These are phyloP conservation scores for Olivierus martensii DNA, from an alignment of 1,140 invertebrate species.

Conservation along the genomic window DNA sequence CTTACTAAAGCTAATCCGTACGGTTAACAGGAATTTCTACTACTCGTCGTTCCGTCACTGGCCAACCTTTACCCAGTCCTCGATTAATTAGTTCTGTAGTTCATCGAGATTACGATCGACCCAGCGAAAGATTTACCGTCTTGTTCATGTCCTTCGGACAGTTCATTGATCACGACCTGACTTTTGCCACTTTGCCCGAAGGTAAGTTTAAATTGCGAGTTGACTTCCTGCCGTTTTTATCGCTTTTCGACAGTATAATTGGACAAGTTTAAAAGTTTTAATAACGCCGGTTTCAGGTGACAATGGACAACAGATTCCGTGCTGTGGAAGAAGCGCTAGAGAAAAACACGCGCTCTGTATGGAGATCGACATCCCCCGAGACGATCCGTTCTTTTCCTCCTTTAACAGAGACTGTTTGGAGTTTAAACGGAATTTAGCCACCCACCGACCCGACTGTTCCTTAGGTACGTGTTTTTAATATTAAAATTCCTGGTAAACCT, in stretches of 20 bases:
- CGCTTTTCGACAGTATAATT: too few relatives aligned
- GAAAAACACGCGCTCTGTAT: constrained; percentile 51
- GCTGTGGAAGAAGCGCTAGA: too few relatives aligned
- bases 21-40: constrained; percentile 33
- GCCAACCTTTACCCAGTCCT: constrained; percentile 22
- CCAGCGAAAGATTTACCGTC: constrained; percentile 23
- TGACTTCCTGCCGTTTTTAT: too few relatives aligned
- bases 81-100: constrained; percentile 17
- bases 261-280: too few relatives aligned
- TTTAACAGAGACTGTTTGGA: constrained; percentile 26
- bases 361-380: constrained; percentile 70
- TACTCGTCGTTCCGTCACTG: constrained; percentile 39
- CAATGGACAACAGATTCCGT: too few relatives aligned
- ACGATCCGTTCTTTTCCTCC: constrained; percentile 73
- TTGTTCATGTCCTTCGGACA: constrained; percentile 50
- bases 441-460: constrained; percentile 33
- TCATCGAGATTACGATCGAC: constrained; percentile 20
- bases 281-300: too few relatives aligned
- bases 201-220: too few relatives aligned
- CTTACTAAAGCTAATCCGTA: too few relatives aligned
- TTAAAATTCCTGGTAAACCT: too few relatives aligned
- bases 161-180: constrained; percentile 45
- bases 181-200: constrained; percentile 48
- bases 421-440: constrained; percentile 34
- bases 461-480: constrained; percentile 23